Conservation (phyloP, 2,113 vertebrate genomes). For the Coryphaenoides rupestris region DNA sequence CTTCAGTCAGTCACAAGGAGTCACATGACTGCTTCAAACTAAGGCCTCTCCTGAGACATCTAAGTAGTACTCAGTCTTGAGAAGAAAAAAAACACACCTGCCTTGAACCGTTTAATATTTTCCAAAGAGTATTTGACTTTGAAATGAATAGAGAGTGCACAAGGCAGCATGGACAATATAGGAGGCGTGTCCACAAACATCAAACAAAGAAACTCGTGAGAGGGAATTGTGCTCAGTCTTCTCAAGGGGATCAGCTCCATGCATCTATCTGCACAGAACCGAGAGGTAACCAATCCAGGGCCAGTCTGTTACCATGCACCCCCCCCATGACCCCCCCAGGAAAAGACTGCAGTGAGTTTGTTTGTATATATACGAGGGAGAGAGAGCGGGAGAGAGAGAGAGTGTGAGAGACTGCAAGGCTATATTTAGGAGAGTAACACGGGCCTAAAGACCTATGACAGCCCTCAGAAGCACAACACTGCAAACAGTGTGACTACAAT, state of each 20-base stretch:
- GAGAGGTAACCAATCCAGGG: constrained; percentile 38
- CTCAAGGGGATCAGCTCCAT: constrained; percentile 1
- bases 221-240: constrained; percentile 9
- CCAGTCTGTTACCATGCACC: constrained; percentile 59
- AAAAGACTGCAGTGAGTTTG: constrained; percentile 56
- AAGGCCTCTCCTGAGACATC: too few relatives aligned
- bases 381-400: too few relatives aligned
- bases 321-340: constrained; percentile 28
- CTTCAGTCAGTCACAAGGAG: too few relatives aligned
- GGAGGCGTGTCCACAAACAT: too few relatives aligned
- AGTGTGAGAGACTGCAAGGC: constrained; percentile 24
- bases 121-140: too few relatives aligned
- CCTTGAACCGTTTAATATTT: too few relatives aligned
- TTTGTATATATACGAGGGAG: constrained; percentile 28
- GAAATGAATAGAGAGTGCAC: too few relatives aligned
- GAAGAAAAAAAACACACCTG: too few relatives aligned
- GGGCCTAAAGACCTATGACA: constrained; percentile 44
- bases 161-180: too few relatives aligned
- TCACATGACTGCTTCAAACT: too few relatives aligned
- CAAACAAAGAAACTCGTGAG: not conserved
- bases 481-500: constrained; percentile 22
- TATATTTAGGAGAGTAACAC: constrained; percentile 69
- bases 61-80: too few relatives aligned
- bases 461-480: constrained; percentile 24
- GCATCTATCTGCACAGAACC: constrained; percentile 19